phyloP scores from a whole-genome alignment of 2,113 vertebrate genomes.

The Callospermophilus lateralis region DNA sequence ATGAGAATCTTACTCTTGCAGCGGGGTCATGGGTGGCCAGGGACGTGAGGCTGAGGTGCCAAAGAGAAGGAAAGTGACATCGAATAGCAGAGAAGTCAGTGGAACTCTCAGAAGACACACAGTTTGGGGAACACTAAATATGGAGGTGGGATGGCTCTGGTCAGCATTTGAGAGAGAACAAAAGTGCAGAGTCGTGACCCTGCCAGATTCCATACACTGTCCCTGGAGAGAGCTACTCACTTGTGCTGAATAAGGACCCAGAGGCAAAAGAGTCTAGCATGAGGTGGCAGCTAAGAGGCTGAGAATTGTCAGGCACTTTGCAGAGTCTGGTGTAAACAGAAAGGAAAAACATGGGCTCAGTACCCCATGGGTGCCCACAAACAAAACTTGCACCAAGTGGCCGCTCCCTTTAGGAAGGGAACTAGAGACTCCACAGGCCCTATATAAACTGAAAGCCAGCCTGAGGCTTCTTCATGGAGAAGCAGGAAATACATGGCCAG shows the following conservation, averaged over 20 bases:
- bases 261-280: no score
- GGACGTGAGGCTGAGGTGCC: not conserved
- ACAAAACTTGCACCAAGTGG: not conserved
- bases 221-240: fast-evolving
- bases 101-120: fast-evolving
- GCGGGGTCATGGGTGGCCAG: not conserved
- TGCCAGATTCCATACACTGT: fast-evolving
- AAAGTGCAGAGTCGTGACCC: fast-evolving
- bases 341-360: not conserved
- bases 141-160: fast-evolving
- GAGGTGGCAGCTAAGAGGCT: not conserved
- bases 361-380: fast-evolving
- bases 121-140: no score
- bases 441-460: not conserved
- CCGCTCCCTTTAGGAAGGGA: fast-evolving
- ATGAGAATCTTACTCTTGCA: not conserved
- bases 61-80: no score
- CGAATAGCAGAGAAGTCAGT: not conserved
- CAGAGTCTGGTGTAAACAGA: no score
- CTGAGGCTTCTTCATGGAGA: not conserved
- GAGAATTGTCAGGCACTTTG: fast-evolving
- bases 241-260: no score
- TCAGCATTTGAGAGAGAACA: not conserved
- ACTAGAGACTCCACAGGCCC: no score
- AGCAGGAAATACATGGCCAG: no score